These are phyloP conservation scores for Lacanobia oleracea DNA, from an alignment of 2,888 invertebrate species.

Conservation along the genomic window DNA sequence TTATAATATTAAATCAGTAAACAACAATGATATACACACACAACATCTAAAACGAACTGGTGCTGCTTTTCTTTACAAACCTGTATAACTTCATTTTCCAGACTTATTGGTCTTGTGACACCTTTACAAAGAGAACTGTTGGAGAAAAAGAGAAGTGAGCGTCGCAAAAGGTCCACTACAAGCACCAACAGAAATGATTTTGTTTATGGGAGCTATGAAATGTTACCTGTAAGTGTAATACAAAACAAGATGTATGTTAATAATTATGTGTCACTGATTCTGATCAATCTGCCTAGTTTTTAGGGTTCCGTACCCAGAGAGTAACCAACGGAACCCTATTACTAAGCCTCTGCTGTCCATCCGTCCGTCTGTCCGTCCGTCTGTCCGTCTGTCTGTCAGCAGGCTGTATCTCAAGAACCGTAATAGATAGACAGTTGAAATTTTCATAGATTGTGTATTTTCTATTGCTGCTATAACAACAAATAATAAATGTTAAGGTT, in stretches of 20 bases:
- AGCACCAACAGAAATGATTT: conserved; percentile 86
- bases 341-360: too few species aligned
- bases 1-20: neutral
- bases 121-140: conserved; percentile 81
- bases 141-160: conserved; percentile 84
- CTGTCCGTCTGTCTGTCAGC: too few species aligned
- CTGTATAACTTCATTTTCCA: conserved; percentile 65
- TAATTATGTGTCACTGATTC: neutral
- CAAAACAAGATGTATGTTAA: neutral
- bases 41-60: neutral
- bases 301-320: too few species aligned
- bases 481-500: too few species aligned
- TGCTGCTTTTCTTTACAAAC: neutral
- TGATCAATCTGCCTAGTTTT: too few species aligned
- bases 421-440: too few species aligned
- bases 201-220: conserved; percentile 84
- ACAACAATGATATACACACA: neutral
- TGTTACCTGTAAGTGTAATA: conserved; percentile 80
- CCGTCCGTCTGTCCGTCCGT: too few species aligned
- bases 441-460: too few species aligned
- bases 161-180: conserved; percentile 83
- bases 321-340: too few species aligned
- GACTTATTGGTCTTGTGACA: conserved; percentile 85
- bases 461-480: too few species aligned
- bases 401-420: too few species aligned